Conservation (phyloP, 2,797 vertebrate genomes). For the Ctenosaura bakeri region DNA sequence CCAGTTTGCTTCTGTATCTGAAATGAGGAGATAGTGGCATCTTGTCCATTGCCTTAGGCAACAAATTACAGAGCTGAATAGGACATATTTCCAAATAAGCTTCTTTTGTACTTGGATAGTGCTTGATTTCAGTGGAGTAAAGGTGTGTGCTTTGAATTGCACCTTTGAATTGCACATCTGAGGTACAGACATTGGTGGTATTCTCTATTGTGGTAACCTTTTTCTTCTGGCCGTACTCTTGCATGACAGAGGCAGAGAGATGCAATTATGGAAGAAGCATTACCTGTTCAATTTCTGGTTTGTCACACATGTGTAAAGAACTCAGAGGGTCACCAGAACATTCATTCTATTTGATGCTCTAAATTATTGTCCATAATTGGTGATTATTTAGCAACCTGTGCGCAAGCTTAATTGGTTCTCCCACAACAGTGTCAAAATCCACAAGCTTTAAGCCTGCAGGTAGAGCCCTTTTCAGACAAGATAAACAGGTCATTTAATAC, state of each 20-base stretch:
- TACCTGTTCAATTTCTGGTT: not conserved
- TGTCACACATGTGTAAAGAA: not conserved
- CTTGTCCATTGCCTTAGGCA: not conserved
- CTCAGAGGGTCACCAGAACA: conserved; percentile 37
- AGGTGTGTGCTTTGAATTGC: not conserved
- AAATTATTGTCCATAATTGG: conserved; percentile 42
- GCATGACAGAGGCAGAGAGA: not conserved
- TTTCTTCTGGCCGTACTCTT: not conserved
- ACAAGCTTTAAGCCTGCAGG: conserved; percentile 36
- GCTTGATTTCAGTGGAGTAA: not conserved
- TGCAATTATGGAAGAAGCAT: not conserved
- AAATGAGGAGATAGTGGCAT: not conserved
- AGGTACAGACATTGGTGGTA: not conserved
- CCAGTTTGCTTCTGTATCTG: not conserved
- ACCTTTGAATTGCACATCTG: not conserved
- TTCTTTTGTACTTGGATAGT: not conserved
- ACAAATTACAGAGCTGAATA: not conserved
- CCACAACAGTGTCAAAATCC: conserved; percentile 48
- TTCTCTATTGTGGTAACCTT: not conserved
- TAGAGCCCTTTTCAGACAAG: conserved; percentile 8
- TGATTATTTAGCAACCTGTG: conserved; percentile 61
- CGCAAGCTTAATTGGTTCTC: conserved; percentile 53
- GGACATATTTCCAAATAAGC: not conserved
- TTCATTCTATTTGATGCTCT: conserved; percentile 29
- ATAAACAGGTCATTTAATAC: conserved; percentile 27